A percentile compares a stretch with the other conserved stretches of the same genome.
Conservation (phyloP, 92 coral and sea anemone species). For the Epizoanthus ramosus region DNA sequence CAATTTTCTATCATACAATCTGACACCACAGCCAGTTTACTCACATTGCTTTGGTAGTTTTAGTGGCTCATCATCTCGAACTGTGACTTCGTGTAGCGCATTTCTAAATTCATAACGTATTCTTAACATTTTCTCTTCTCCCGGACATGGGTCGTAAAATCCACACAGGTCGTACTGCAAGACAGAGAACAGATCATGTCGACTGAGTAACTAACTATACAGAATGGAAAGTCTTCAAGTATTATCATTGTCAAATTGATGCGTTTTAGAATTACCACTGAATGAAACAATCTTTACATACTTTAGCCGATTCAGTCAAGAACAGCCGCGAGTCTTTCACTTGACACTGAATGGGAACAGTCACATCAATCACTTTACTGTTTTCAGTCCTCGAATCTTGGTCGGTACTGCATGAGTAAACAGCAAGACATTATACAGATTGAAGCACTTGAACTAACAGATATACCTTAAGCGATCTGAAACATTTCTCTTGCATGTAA, state of each 20-base stretch:
- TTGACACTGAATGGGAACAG: constrained; percentile 93
- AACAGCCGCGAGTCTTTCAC: constrained; percentile 91
- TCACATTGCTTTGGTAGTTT: constrained; percentile 94
- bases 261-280: not conserved
- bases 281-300: constrained; percentile 10
- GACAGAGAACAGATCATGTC: not conserved
- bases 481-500: too few species aligned
- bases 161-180: constrained; percentile 86
- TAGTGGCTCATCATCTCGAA: constrained; percentile 77
- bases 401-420: constrained; percentile 38
- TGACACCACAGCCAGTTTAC: not conserved
- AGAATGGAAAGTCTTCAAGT: not conserved
- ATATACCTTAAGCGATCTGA: not conserved
- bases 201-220: not conserved
- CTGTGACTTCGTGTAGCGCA: constrained; percentile 87
- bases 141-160: constrained; percentile 97
- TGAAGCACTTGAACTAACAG: not conserved
- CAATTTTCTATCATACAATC: not conserved
- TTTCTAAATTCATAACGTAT: constrained; percentile 89
- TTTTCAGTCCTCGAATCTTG: constrained; percentile 43
- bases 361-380: constrained; percentile 83
- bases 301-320: constrained; percentile 90
- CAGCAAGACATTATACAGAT: not conserved
- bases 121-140: constrained; percentile 85
- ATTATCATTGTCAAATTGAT: not conserved